phyloP scores from a whole-genome alignment of 2,888 invertebrate species.

The Cryptus viduatorius region DNA sequence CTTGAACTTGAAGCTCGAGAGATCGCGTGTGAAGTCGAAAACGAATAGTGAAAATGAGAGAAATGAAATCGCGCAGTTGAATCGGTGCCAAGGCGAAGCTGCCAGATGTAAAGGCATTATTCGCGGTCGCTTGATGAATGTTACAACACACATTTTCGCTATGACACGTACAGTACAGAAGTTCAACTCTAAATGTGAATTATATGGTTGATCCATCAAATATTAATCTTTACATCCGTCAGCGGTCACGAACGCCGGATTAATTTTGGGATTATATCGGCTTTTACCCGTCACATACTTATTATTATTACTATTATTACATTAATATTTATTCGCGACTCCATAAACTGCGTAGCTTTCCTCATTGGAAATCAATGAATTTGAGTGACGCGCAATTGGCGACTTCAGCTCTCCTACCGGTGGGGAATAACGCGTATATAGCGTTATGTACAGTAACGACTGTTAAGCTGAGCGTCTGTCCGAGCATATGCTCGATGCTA shows the following conservation, averaged over 20 bases:
- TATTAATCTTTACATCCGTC: not conserved
- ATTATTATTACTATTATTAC: not conserved
- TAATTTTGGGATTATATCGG: not conserved
- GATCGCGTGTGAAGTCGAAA: constrained; percentile 8
- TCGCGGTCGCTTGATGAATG: constrained; percentile 2
- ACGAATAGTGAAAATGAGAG: not conserved
- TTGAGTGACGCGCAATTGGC: constrained; percentile 49
- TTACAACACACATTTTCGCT: not conserved
- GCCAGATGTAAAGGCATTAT: constrained; percentile 8
- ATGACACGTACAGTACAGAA: not conserved
- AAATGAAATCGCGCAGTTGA: constrained; percentile 4
- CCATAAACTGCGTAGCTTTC: not conserved
- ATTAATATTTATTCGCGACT: not conserved
- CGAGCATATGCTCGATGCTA: constrained; percentile 9
- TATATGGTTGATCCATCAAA: not conserved
- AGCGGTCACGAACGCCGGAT: too few relatives aligned
- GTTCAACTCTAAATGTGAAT: not conserved
- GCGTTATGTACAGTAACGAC: constrained; percentile 25
- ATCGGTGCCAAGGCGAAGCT: constrained; percentile 1
- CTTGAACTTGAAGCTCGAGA: constrained; percentile 24
- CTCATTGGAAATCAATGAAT: constrained; percentile 60
- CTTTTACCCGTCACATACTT: not conserved
- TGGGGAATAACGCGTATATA: not conserved
- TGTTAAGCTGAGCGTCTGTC: constrained; percentile 29
- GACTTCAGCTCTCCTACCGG: constrained; percentile 29